Percentiles rank a stretch among this genome's conserved stretches.
phyloP scores from a whole-genome alignment of 2,797 vertebrate genomes.

The Miichthys miiuy region DNA sequence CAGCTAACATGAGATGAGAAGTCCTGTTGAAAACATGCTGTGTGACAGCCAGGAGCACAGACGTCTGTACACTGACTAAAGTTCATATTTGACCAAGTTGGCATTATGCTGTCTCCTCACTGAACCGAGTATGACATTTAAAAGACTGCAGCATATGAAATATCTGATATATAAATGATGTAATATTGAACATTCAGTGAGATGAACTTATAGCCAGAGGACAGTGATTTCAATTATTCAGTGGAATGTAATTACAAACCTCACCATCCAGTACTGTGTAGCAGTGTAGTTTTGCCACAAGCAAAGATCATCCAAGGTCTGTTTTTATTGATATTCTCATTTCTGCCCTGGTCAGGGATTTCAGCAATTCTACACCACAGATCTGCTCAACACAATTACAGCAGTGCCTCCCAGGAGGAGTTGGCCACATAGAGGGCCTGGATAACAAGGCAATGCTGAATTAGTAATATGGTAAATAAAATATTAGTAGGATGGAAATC shows the following conservation, averaged over 20 bases:
- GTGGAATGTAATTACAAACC: conserved; percentile 80
- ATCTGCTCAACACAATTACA: conserved; percentile 79
- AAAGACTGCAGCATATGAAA: conserved; percentile 64
- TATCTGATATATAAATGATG: conserved; percentile 74
- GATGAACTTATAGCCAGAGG: conserved; percentile 77
- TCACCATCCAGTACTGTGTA: conserved; percentile 60
- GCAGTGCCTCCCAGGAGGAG: conserved; percentile 69
- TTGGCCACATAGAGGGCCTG: conserved; percentile 58
- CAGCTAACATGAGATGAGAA: conserved; percentile 29
- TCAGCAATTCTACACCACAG: conserved; percentile 70
- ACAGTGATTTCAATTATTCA: conserved; percentile 84
- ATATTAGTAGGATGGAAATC: conserved; percentile 66
- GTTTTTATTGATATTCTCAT: conserved; percentile 85
- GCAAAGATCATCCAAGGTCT: conserved; percentile 81
- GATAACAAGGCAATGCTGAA: conserved; percentile 81
- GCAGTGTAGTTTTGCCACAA: conserved; percentile 77
- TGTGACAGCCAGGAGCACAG: conserved; percentile 36
- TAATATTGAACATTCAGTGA: conserved; percentile 78
- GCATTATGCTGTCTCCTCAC: conserved; percentile 27
- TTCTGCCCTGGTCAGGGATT: conserved; percentile 79
- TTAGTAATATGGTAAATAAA: conserved; percentile 84
- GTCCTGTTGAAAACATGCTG: conserved; percentile 41
- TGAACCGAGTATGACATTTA: conserved; percentile 44
- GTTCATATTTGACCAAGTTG: conserved; percentile 50
- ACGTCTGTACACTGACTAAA: conserved; percentile 29